Percentiles rank a stretch among this genome's conserved stretches.
Conservation (phyloP, 2,888 invertebrate genomes). For the Sesia bembeciformis region DNA sequence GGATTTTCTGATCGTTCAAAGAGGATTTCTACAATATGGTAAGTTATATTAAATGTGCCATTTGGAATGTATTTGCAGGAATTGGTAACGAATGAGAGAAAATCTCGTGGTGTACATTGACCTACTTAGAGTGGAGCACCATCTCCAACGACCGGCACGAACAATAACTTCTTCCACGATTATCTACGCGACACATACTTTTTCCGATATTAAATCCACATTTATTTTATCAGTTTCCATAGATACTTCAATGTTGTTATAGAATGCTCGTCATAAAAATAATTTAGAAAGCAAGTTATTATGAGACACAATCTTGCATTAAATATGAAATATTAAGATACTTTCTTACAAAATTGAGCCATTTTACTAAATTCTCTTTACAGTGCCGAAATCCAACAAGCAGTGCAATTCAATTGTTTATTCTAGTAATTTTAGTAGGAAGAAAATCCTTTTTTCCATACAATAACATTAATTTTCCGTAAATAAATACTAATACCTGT, state of each 20-base stretch:
- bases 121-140: slow-evolving; percentile 34
- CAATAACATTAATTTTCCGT: no score
- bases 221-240: not conserved
- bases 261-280: no score
- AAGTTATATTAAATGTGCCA: slow-evolving; percentile 17
- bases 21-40: slow-evolving; percentile 40
- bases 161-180: slow-evolving; percentile 16
- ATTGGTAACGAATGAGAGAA: slow-evolving; percentile 24
- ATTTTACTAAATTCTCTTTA: no score
- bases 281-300: no score
- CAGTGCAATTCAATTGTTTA: no score
- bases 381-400: no score
- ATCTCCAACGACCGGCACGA: slow-evolving; percentile 29
- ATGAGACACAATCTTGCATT: no score
- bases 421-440: no score
- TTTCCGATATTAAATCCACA: slow-evolving; percentile 3
- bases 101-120: slow-evolving; percentile 40
- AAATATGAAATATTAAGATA: no score
- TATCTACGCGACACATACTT: slow-evolving; percentile 6
- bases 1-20: slow-evolving; percentile 31
- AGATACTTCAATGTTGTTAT: not conserved
- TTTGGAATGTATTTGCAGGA: not conserved
- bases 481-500: no score
- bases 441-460: no score
- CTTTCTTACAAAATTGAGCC: no score